Evolutionary conservation across 2,113 vertebrate species (phyloP).

Genomic region (Carlito syrichta): DNA sequence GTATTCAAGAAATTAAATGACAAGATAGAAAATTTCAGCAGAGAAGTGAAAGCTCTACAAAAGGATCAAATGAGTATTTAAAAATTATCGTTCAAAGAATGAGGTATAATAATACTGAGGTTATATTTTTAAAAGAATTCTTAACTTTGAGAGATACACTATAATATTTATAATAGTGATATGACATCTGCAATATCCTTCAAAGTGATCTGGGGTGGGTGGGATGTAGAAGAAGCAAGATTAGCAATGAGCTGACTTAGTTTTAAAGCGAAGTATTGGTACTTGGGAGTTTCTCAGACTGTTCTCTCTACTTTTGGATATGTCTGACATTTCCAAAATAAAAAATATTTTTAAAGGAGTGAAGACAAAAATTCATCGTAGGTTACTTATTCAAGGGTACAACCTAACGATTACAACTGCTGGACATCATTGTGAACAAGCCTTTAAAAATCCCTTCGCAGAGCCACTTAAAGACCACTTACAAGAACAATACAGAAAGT

Average conservation of each 20-base stretch:
- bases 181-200: neutral
- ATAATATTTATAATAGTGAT: neutral
- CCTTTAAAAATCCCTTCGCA: neutral
- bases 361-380: neutral
- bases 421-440: neutral
- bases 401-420: neutral
- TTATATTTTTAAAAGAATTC: neutral
- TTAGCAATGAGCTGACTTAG: neutral
- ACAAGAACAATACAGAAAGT: neutral
- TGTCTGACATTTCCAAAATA: neutral
- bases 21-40: neutral
- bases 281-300: neutral
- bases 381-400: neutral
- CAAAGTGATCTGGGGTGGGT: neutral
- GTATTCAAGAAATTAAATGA: conserved; percentile 5
- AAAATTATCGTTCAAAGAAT: neutral
- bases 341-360: neutral
- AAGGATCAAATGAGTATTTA: neutral
- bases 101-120: neutral
- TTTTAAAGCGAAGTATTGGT: neutral
- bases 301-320: neutral
- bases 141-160: neutral
- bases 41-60: neutral
- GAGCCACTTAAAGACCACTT: neutral
- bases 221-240: neutral